Percentiles rank a stretch among this genome's conserved stretches.
These are phyloP conservation scores for Acrocephalus kingi DNA, from an alignment of 2,113 vertebrate species.

Conservation along the genomic window DNA sequence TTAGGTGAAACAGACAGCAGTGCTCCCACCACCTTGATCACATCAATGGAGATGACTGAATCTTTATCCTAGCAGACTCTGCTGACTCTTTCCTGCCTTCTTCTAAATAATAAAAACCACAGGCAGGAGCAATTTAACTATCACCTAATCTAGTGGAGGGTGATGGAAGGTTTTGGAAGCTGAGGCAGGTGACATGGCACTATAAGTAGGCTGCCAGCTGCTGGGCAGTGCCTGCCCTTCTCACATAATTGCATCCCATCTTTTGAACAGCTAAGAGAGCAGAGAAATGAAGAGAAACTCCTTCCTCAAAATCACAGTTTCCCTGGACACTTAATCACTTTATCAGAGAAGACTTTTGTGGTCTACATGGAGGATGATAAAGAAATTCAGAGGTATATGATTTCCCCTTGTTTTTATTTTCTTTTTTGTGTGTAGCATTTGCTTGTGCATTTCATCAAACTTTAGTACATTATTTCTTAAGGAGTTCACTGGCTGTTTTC, in stretches of 20 bases:
- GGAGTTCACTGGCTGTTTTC: background rate
- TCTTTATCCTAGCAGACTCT: background rate
- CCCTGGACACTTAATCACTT: background rate
- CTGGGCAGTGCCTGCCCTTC: background rate
- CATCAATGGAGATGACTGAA: background rate
- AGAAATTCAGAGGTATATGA: background rate
- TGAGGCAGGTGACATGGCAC: background rate
- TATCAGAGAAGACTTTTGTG: background rate
- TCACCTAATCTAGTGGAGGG: background rate
- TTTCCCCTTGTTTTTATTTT: background rate
- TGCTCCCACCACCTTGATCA: background rate
- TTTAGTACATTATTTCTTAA: background rate
- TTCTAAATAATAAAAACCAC: background rate
- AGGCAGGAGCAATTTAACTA: background rate
- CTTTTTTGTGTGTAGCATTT: background rate
- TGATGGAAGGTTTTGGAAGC: background rate
- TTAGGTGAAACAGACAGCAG: background rate
- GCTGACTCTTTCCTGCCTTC: background rate
- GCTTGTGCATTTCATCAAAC: background rate
- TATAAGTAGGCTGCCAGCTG: background rate
- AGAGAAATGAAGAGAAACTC: background rate
- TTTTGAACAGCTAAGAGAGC: background rate
- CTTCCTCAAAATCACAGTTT: background rate
- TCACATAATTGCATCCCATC: background rate
- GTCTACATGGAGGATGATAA: background rate